Percentiles rank a stretch among this genome's conserved stretches.
These are phyloP conservation scores for Periparus ater DNA, from an alignment of 2,797 vertebrate genomes.

Conservation along the genomic window DNA sequence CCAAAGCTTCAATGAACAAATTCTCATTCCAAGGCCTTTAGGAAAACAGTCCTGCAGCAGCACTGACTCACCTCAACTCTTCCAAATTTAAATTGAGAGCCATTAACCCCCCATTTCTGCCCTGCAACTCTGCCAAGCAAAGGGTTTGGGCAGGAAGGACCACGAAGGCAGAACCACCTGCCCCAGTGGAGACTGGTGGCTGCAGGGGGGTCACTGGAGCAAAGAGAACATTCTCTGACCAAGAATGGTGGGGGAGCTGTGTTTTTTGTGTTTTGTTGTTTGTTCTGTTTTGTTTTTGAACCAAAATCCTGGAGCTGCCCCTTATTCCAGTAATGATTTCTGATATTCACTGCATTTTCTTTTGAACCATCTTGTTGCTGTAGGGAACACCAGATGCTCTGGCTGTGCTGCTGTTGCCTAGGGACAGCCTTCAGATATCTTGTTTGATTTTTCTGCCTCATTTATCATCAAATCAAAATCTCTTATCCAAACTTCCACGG, in stretches of 20 bases:
- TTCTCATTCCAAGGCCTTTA: background rate
- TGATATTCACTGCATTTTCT: background rate
- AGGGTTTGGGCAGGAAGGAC: background rate
- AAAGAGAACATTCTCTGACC: background rate
- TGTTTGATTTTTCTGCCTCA: background rate
- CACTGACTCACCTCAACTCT: background rate
- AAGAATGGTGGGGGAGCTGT: accelerated
- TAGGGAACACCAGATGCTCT: conserved; percentile 6
- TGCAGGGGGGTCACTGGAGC: background rate
- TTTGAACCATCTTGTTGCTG: background rate
- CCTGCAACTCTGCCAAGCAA: background rate
- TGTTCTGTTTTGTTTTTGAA: too few relatives aligned
- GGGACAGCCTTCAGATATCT: background rate
- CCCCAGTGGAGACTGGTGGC: background rate
- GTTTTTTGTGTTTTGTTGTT: background rate
- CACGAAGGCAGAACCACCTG: background rate
- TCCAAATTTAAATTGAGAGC: background rate
- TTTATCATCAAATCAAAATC: background rate
- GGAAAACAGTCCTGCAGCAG: background rate
- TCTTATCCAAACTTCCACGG: background rate
- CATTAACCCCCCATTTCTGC: background rate
- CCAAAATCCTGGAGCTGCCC: background rate
- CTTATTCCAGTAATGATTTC: background rate
- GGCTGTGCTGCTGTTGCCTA: background rate
- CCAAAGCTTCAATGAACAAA: background rate